Evolutionary conservation across 1,140 invertebrate genomes (phyloP).

Genomic region (Pseudomyrmex sp.): DNA sequence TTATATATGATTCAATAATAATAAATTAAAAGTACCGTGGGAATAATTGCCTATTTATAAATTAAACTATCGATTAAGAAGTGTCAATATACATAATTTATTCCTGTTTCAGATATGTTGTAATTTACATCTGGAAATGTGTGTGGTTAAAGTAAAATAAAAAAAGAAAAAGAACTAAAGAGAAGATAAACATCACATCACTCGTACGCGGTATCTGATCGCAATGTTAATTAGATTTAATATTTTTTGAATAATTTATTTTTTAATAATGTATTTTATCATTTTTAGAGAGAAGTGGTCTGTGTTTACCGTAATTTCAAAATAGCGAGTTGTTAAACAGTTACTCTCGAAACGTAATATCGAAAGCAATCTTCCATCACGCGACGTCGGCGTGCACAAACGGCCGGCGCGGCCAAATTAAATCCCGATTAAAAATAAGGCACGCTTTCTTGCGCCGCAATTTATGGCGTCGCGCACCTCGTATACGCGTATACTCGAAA

Average conservation of each 20-base stretch:
- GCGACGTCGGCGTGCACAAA: conserved; percentile 69
- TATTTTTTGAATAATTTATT: too few species aligned
- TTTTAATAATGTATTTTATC: too few species aligned
- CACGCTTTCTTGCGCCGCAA: conserved; percentile 58
- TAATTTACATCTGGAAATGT: neutral
- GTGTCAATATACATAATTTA: conserved; percentile 9
- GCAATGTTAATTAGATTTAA: neutral
- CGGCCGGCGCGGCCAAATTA: conserved; percentile 65
- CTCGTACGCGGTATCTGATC: neutral
- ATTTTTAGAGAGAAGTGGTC: neutral
- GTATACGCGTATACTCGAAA: conserved; percentile 42
- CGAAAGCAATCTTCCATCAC: conserved; percentile 11
- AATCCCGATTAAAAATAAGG: conserved; percentile 73
- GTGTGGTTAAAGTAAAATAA: neutral
- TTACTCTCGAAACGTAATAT: conserved; percentile 41
- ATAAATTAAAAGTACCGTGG: conserved; percentile 35
- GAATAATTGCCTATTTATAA: neutral
- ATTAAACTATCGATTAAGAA: conserved; percentile 17
- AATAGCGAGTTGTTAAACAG: neutral
- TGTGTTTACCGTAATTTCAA: conserved; percentile 36
- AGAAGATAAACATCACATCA: neutral
- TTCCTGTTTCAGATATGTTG: conserved; percentile 1
- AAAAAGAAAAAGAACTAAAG: neutral
- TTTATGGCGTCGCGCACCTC: conserved; percentile 64
- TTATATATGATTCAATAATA: neutral